A percentile compares a stretch with the other conserved stretches of the same genome.
These are phyloP conservation scores for Pseudonaja textilis DNA, from an alignment of 2,113 vertebrate species.

Conservation along the genomic window DNA sequence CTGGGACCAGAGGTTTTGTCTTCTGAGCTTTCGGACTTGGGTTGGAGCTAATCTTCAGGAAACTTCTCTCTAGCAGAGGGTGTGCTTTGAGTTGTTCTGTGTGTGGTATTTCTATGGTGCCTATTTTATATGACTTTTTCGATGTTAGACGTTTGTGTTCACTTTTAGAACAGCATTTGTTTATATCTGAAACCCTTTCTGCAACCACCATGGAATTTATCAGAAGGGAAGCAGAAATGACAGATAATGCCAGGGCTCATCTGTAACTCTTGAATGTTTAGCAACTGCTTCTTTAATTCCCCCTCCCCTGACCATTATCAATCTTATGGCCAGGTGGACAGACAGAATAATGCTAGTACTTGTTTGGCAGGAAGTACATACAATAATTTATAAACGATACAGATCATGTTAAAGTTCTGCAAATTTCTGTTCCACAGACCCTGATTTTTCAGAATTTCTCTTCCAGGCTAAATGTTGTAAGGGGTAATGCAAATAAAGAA, in stretches of 20 bases:
- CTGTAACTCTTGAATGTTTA: not conserved
- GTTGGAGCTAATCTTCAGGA: too few species aligned
- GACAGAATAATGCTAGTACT: not conserved
- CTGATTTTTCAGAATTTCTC: slow-evolving; percentile 15
- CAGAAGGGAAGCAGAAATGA: not conserved
- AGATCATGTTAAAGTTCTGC: not conserved
- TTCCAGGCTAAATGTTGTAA: slow-evolving; percentile 36
- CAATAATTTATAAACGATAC: not conserved
- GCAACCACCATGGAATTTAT: not conserved
- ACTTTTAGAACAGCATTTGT: not conserved
- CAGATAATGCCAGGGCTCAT: not conserved
- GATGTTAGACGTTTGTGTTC: too few species aligned
- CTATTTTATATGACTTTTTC: too few species aligned
- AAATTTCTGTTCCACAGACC: slow-evolving; percentile 28
- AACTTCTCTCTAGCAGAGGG: too few species aligned
- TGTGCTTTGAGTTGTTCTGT: too few species aligned
- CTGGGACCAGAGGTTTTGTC: too few species aligned
- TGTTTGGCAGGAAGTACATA: not conserved
- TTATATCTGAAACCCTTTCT: not conserved
- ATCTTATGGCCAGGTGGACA: not conserved
- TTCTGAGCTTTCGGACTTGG: too few species aligned
- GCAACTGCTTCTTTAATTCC: not conserved
- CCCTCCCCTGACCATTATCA: not conserved
- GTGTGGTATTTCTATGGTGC: too few species aligned
- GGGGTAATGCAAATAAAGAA: slow-evolving; percentile 4